Base-by-base conservation (phyloP, 1,140 invertebrate genomes). In the Drosophila pectinifera region DNA sequence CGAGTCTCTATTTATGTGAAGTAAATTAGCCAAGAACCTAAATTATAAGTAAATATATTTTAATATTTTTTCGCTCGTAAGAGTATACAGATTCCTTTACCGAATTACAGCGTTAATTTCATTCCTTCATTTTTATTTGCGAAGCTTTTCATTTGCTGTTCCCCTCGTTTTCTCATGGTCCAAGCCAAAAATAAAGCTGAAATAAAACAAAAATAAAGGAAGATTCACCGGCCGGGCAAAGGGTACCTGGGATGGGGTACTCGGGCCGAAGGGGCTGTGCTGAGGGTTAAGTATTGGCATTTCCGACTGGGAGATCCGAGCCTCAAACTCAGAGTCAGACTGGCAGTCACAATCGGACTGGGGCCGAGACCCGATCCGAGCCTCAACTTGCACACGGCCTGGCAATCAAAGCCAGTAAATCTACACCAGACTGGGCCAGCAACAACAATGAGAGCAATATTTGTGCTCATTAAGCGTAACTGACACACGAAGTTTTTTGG, bases 401-500 rank as follows among this genome's bases (percentile, higher is more conserved):
- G 65, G 74, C 82, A 86, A 88, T 88, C 82, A 82, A 82, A 88
- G 69, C 75, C 62, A 82, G 73, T 63, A 88, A 86, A 88, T 88
- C 78, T 88, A 75, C 83, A 88, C 64, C 78, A 70, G 59, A 88
- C 56, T 64, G 62, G 68, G 34, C 45, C 53, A 51, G 46, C 70
- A 76, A 67, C 74, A 68, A 59, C 84, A 88, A 88, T 77, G 73
- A 78, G 84, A 89, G 84, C 84, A 89, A 84, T 88, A 83, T 88
- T 80, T 89, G 84, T 88, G 84, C 84, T 88, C 84, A 88, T 89
- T 89, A 89, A 89, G 84, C 84, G 84, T 88, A 88, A 88, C 84
- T 88, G 84, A 88, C 84, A 88, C 84, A 88, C 83, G 84, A 89
- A 80, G 77, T 89, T 80, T 80, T 83, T 88, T 83, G 38, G 72